Conservation (phyloP, 1,140 invertebrate species). For the Gyrodactylus bullatarudis region DNA sequence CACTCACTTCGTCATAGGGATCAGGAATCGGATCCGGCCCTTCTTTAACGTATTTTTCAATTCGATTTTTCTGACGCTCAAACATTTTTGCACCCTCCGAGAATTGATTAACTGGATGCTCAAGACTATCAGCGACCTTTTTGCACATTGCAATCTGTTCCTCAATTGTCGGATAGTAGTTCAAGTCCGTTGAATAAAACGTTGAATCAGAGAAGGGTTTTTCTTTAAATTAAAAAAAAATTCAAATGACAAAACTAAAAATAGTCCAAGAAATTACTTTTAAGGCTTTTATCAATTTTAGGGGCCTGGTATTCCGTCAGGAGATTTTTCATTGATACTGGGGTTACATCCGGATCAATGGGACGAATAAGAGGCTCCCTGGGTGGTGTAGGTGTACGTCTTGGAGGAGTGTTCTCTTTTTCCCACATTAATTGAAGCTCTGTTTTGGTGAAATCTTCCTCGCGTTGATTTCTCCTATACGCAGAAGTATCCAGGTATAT, state of each 20-base stretch:
- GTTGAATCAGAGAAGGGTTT: conserved; percentile 64
- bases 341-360: neutral
- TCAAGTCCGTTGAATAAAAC: conserved; percentile 41
- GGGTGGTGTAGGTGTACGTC: neutral
- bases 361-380: neutral
- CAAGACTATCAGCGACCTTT: conserved; percentile 14
- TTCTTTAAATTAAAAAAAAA: conserved; percentile 26
- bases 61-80: neutral
- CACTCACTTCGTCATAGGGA: neutral
- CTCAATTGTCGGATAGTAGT: conserved; percentile 56
- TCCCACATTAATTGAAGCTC: neutral
- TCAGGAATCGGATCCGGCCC: conserved; percentile 1
- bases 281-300: neutral
- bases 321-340: neutral
- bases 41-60: conserved; percentile 4
- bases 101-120: neutral
- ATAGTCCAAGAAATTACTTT: neutral
- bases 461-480: neutral
- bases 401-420: neutral
- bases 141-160: conserved; percentile 64
- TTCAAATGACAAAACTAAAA: neutral
- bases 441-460: neutral
- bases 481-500: neutral
- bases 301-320: neutral
- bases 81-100: conserved; percentile 3